A percentile compares a stretch with the other conserved stretches of the same genome.
phyloP scores from a whole-genome alignment of 2,888 invertebrate species.

The Ennomos quercinarius region DNA sequence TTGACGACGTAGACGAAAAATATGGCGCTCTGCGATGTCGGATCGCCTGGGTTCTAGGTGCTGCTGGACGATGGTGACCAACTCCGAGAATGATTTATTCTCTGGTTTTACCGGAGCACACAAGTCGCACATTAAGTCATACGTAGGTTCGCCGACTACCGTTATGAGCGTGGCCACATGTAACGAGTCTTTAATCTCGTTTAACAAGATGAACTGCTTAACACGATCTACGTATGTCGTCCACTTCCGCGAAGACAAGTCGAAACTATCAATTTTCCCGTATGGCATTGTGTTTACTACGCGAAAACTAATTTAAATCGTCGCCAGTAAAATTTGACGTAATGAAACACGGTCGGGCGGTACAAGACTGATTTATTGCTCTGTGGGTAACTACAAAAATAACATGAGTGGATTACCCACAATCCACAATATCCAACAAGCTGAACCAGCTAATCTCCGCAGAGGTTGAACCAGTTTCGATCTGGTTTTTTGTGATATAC shows the following conservation, averaged over 20 bases:
- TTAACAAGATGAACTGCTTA: neutral
- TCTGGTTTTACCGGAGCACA: constrained; percentile 37
- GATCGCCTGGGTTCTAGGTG: constrained; percentile 41
- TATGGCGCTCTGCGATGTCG: constrained; percentile 41
- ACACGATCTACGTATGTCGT: neutral
- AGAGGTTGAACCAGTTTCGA: too few species aligned
- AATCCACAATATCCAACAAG: too few species aligned
- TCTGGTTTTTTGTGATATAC: too few species aligned
- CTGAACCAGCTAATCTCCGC: too few species aligned
- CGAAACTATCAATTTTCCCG: constrained; percentile 1
- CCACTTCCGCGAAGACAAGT: constrained; percentile 5
- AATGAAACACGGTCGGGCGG: too few species aligned
- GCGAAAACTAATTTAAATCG: too few species aligned
- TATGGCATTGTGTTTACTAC: neutral
- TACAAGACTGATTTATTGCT: too few species aligned
- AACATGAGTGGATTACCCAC: too few species aligned
- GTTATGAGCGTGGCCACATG: constrained; percentile 17
- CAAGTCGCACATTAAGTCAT: constrained; percentile 38
- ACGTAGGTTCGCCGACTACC: neutral
- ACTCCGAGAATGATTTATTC: constrained; percentile 29
- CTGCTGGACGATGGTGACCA: constrained; percentile 27
- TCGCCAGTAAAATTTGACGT: too few species aligned
- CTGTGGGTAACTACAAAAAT: too few species aligned
- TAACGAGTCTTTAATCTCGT: neutral
- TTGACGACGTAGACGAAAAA: constrained; percentile 39